phyloP scores from a whole-genome alignment of 1,140 invertebrate genomes.

The Metaphire vulgaris region DNA sequence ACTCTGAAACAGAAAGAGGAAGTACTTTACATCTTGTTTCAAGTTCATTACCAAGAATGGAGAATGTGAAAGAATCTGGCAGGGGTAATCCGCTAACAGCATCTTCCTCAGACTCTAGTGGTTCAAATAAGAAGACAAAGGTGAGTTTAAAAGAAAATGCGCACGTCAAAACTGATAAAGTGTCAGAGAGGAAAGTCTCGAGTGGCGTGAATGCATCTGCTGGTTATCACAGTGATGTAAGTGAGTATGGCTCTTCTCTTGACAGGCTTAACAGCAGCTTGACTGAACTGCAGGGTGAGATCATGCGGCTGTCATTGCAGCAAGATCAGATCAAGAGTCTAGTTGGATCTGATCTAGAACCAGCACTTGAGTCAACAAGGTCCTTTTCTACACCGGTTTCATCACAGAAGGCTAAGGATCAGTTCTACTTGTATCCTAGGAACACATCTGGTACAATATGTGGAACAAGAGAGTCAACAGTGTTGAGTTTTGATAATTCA shows the following conservation, averaged over 20 bases:
- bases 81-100: not conserved
- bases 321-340: conserved; percentile 75
- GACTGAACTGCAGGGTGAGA: conserved; percentile 84
- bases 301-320: conserved; percentile 75
- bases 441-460: not conserved
- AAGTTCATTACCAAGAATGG: too few species aligned
- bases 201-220: not conserved
- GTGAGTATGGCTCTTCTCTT: conserved; percentile 56
- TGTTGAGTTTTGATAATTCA: not conserved
- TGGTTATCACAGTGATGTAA: too few species aligned
- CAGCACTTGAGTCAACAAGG: not conserved
- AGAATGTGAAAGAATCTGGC: not conserved
- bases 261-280: conserved; percentile 86
- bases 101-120: not conserved
- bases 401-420: not conserved
- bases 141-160: not conserved
- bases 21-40: too few species aligned
- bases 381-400: not conserved
- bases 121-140: not conserved
- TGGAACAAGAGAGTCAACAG: not conserved
- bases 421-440: not conserved
- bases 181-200: not conserved
- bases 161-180: not conserved
- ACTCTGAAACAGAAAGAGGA: not conserved
- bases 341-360: conserved; percentile 26